phyloP scores from a whole-genome alignment of 2,888 invertebrate species.

The Heliconius erato region DNA sequence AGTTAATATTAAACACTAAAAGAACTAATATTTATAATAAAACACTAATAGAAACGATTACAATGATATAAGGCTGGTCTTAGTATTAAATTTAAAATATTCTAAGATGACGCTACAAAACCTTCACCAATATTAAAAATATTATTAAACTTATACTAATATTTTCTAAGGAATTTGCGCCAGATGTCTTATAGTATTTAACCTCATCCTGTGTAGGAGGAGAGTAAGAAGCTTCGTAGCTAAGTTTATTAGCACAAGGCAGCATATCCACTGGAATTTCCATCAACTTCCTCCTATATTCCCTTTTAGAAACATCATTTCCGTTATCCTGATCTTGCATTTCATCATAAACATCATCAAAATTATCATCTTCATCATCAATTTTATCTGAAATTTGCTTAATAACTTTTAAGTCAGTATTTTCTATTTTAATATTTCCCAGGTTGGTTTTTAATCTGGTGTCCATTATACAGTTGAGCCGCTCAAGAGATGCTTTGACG shows the following conservation, averaged over 20 bases:
- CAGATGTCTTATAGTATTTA: constrained; percentile 77
- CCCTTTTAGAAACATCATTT: constrained; percentile 66
- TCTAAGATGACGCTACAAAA: constrained; percentile 62
- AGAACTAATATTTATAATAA: not conserved
- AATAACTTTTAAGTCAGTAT: constrained; percentile 50
- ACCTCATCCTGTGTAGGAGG: constrained; percentile 82
- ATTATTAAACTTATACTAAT: constrained; percentile 55
- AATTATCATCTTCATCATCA: constrained; percentile 70
- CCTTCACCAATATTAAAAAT: constrained; percentile 54
- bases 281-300: constrained; percentile 71
- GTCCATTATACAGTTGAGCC: constrained; percentile 89
- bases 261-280: constrained; percentile 76
- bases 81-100: constrained; percentile 51
- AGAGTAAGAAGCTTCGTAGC: constrained; percentile 73
- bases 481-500: constrained; percentile 88
- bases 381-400: constrained; percentile 62
- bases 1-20: not conserved
- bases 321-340: constrained; percentile 78
- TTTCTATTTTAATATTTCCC: constrained; percentile 63
- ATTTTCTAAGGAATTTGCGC: constrained; percentile 54
- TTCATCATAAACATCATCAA: constrained; percentile 73
- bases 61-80: constrained; percentile 51
- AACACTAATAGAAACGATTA: constrained; percentile 11
- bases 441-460: constrained; percentile 65
- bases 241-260: constrained; percentile 74